Conservation (phyloP, 2,888 invertebrate genomes). For the Pelosia muscerda region DNA sequence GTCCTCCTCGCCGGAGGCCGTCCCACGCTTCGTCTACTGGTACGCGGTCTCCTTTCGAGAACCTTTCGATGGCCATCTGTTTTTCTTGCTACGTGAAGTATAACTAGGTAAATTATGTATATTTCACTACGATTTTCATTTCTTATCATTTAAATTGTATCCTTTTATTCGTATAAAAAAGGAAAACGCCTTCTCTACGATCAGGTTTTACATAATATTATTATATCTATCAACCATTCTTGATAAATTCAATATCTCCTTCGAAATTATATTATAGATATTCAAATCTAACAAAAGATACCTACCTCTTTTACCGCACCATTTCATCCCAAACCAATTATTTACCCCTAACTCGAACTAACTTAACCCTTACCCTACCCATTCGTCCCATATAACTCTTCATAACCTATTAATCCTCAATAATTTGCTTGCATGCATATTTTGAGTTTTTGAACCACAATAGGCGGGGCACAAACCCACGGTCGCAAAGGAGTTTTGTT, state of each 20-base stretch:
- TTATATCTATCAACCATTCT: not conserved
- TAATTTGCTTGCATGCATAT: conserved; percentile 47
- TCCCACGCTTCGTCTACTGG: too few species aligned
- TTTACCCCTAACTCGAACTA: conserved; percentile 19
- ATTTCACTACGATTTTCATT: not conserved
- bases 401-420: conserved; percentile 46
- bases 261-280: not conserved
- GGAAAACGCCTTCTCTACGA: not conserved
- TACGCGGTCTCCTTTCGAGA: too few species aligned
- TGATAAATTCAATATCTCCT: not conserved
- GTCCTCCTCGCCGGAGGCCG: too few species aligned
- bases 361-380: conserved; percentile 20
- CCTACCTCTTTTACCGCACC: not conserved
- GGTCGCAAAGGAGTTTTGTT: conserved; percentile 38
- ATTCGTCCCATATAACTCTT: conserved; percentile 31
- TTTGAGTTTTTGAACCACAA: conserved; percentile 31
- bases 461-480: conserved; percentile 19
- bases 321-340: conserved; percentile 22
- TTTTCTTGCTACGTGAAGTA: too few species aligned
- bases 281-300: not conserved
- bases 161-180: not conserved
- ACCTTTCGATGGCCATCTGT: too few species aligned
- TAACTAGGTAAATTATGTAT: too few species aligned
- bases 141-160: not conserved
- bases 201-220: not conserved